Evolutionary conservation across 2,888 invertebrate species (phyloP), one percentile per base, ranked within the genome.

Genomic region (Drosophila picticornis): DNA sequence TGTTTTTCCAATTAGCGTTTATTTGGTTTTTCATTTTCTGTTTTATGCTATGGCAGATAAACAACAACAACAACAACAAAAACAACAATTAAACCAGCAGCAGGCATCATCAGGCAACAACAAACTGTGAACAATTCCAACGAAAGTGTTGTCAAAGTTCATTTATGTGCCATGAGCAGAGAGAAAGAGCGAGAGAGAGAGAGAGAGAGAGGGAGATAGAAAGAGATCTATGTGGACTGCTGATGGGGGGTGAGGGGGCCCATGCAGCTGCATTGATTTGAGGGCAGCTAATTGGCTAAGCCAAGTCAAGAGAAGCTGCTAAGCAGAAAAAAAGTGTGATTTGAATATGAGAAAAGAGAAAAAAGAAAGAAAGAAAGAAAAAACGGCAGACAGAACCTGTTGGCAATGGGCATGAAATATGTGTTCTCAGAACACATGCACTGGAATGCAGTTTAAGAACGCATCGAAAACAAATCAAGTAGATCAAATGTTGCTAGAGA

Each of bases 1-100:
- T 87, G 90, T 76, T 88, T 90, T 88, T 88, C 87, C 90, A 88
- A 88, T 88, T 88, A 88, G 87, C 87, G 88, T 90, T 88, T 90
- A 90, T 88, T 88, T 90, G 88, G 90, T 84, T 90, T 88, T 90
- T 88, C 90, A 90, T 88, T 88, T 81, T 88, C 77, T 82, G 86
- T 81, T 88, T 82, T 82, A 88, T 83, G 88, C 77, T 76, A 69
- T 77, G 77, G 66, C 73, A 74, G 85, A 87, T 84, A 84, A 86
- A 73, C 72, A 77, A 65, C 53, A 55, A 43, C 43, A 71, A 56
- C 59, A 56, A 60, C 38, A 66, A 29, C 60, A 75, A 61, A 63
- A 65, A 56, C 61, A 73, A 66, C 64, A 83, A 77, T 66, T 65
- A 83, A 78, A 71, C 63, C 63, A 70, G 56, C 75, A 77, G 66